Base-by-base conservation (phyloP, 2,888 invertebrate species). In the Cheilosia vernalis region DNA sequence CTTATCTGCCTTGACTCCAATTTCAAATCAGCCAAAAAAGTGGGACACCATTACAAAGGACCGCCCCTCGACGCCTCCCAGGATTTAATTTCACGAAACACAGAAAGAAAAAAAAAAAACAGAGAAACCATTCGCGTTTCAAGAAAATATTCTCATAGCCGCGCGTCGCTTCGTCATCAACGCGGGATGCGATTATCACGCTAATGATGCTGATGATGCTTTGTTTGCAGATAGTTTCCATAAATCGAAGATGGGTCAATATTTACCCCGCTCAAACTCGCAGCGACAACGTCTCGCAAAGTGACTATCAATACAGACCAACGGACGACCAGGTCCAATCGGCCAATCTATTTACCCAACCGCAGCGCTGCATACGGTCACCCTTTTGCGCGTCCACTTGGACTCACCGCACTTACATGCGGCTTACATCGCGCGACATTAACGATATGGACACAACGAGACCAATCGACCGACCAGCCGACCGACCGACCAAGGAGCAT, bases 151-250 rank as follows among this genome's bases (percentile, higher is more conserved):
- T 73, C 51, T 79, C 37, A 37, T 13, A 37, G 37, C 37, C 66
- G 40, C 60, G 21, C 21, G 44, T 72, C 79, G 40, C 60, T 3
- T 55, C 69, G 63, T 78, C 78, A 78, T 73, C 49, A 64, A 53
- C 53, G 69, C 80, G 15, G 76, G 66, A 76, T 79, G 72, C 61
- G 80, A 81, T 85, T 85, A 85, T 85, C 80, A 44, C 66, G 84
- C 80, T 85, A 85, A 85, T 85, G 84, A 85, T 66, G 85, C 76
- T 63, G 66, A 72, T 80, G 80, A 80, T 66, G 80, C 80, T 80
- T 77, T 85, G 85, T 81, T 85, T 85, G 85, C 66, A 85, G 85
- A 76, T 85, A 77, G 76, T 85, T 85, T 80, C 80, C 85, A 85
- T 85, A 85, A 80, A 80, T 81, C 81, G 85, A 76, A 77, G 80